phyloP scores from a whole-genome alignment of 2,113 vertebrate species.

The Tinamus guttatus region DNA sequence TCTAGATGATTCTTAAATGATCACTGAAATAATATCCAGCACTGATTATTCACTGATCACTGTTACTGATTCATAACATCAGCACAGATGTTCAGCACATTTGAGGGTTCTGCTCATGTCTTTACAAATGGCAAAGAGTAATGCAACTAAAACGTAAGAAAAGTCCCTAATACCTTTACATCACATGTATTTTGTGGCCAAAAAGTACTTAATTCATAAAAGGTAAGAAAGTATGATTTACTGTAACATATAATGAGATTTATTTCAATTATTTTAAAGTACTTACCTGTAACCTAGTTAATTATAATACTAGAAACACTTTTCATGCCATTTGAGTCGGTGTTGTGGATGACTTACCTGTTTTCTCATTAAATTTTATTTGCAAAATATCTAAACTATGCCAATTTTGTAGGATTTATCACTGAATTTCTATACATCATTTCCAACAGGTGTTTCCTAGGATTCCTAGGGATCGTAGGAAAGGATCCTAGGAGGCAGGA shows the following conservation, averaged over 20 bases:
- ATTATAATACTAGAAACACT: not conserved
- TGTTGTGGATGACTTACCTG: not conserved
- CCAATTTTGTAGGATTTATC: not conserved
- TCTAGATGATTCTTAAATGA: not conserved
- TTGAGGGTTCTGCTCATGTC: not conserved
- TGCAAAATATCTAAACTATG: not conserved
- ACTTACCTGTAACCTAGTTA: not conserved
- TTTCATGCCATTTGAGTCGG: not conserved
- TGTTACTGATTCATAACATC: not conserved
- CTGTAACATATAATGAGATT: not conserved
- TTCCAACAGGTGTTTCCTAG: not conserved
- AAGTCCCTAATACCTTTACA: not conserved
- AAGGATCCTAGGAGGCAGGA: not conserved
- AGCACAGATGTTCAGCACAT: not conserved
- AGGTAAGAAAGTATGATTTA: not conserved
- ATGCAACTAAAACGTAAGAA: not conserved
- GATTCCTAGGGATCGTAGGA: not conserved
- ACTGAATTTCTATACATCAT: not conserved
- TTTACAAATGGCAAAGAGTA: not conserved
- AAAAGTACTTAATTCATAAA: not conserved
- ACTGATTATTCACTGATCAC: not conserved
- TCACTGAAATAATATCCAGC: not conserved
- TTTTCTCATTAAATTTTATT: not conserved
- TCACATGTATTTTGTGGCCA: not conserved
- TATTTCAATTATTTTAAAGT: not conserved